These are phyloP conservation scores for Sympetrum striolatum DNA, from an alignment of 2,888 invertebrate genomes.

Conservation along the genomic window DNA sequence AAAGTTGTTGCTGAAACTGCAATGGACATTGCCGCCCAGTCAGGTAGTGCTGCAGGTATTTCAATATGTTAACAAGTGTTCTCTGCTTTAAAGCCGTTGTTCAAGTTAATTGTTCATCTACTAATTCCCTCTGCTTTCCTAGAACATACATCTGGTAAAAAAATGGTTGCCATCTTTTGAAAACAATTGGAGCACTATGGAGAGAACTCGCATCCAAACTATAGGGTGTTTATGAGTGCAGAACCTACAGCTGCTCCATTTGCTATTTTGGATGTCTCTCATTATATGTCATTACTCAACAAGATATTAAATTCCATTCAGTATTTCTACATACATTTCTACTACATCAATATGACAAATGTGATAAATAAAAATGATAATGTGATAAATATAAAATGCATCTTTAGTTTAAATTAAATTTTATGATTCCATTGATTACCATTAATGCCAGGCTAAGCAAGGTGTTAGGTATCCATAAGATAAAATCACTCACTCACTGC, in stretches of 20 bases:
- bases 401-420: too few species aligned
- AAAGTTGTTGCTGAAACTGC: slow-evolving; percentile 93
- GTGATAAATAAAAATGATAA: too few species aligned
- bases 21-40: slow-evolving; percentile 82
- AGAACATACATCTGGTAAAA: slow-evolving; percentile 95
- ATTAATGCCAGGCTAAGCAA: too few species aligned
- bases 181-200: slow-evolving; percentile 87
- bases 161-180: slow-evolving; percentile 92
- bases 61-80: neutral
- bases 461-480: too few species aligned
- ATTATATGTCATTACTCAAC: neutral
- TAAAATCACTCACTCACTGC: too few species aligned
- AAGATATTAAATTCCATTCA: too few species aligned
- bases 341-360: too few species aligned
- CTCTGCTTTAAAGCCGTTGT: too few species aligned
- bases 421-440: too few species aligned
- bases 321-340: too few species aligned
- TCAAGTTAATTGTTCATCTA: too few species aligned
- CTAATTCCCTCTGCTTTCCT: slow-evolving; percentile 49
- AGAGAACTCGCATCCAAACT: slow-evolving; percentile 78
- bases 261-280: slow-evolving; percentile 57
- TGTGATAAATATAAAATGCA: too few species aligned
- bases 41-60: slow-evolving; percentile 84
- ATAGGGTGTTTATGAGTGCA: slow-evolving; percentile 91
- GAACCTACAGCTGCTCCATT: slow-evolving; percentile 89